Conservation (phyloP, 2,113 vertebrate species). For the Hoplias malabaricus region DNA sequence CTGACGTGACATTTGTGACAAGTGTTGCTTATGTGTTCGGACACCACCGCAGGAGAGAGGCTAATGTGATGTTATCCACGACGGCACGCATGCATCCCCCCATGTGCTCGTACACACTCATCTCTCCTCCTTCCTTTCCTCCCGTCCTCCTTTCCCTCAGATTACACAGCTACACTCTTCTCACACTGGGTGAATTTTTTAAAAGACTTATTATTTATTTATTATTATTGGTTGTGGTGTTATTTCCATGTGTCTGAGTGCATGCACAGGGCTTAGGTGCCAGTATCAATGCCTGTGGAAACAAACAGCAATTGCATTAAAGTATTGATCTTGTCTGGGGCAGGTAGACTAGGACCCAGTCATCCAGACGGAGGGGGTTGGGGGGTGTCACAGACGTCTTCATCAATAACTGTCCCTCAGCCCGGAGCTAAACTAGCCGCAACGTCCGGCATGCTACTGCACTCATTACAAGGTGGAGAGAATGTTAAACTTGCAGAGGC, state of each 20-base stretch:
- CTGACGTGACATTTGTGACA: constrained; percentile 67
- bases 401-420: constrained; percentile 47
- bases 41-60: constrained; percentile 58
- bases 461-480: neutral
- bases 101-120: constrained; percentile 20
- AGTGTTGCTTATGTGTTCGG: constrained; percentile 62
- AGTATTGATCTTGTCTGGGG: constrained; percentile 74
- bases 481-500: neutral
- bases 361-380: constrained; percentile 59
- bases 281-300: constrained; percentile 51
- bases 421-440: constrained; percentile 22
- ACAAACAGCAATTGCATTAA: constrained; percentile 70
- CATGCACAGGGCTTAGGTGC: constrained; percentile 18
- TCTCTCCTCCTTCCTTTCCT: neutral
- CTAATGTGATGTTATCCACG: constrained; percentile 45
- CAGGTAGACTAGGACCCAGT: constrained; percentile 63
- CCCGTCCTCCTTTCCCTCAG: neutral
- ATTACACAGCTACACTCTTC: constrained; percentile 15
- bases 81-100: constrained; percentile 42
- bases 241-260: neutral
- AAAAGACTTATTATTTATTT: too few relatives aligned
- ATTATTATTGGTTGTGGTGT: neutral
- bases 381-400: constrained; percentile 53
- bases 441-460: neutral
- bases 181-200: too few relatives aligned